phyloP scores from a whole-genome alignment of 2,113 vertebrate genomes.

The Mastomys natalensis region DNA sequence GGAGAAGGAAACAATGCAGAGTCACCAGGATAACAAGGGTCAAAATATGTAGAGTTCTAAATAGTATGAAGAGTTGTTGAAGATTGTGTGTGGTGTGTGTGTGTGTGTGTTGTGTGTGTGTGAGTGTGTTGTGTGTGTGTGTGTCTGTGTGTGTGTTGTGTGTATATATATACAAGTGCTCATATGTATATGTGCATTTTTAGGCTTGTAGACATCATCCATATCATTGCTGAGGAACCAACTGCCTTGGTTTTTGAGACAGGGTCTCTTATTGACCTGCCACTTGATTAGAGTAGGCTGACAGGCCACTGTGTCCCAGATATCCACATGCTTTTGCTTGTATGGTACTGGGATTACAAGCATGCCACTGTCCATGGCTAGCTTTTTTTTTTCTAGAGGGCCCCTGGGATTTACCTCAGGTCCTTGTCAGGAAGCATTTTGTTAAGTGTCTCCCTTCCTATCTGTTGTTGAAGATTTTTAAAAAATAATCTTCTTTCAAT shows the following conservation, averaged over 20 bases:
- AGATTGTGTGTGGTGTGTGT: not conserved
- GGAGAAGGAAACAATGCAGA: not conserved
- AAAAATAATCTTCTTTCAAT: not conserved
- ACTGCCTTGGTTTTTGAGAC: not conserved
- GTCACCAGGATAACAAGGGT: not conserved
- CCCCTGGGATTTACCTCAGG: not conserved
- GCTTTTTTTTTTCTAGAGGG: no score
- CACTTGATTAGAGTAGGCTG: not conserved
- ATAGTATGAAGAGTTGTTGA: not conserved
- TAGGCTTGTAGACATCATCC: not conserved
- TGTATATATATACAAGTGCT: no score
- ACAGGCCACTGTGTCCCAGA: not conserved
- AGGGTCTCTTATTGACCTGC: not conserved
- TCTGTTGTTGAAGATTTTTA: not conserved
- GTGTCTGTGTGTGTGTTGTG: not conserved
- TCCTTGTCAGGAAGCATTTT: not conserved
- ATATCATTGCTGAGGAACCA: not conserved
- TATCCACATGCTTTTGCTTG: not conserved
- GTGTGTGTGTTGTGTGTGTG: not conserved
- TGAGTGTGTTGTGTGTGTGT: not conserved
- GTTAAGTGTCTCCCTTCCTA: not conserved
- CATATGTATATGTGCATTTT: not conserved
- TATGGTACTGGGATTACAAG: no score
- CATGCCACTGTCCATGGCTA: not conserved
- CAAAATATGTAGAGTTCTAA: not conserved